Percentiles rank a stretch among this genome's conserved stretches.
These are phyloP conservation scores for Cnemophilus loriae DNA, from an alignment of 2,113 vertebrate species.

Conservation along the genomic window DNA sequence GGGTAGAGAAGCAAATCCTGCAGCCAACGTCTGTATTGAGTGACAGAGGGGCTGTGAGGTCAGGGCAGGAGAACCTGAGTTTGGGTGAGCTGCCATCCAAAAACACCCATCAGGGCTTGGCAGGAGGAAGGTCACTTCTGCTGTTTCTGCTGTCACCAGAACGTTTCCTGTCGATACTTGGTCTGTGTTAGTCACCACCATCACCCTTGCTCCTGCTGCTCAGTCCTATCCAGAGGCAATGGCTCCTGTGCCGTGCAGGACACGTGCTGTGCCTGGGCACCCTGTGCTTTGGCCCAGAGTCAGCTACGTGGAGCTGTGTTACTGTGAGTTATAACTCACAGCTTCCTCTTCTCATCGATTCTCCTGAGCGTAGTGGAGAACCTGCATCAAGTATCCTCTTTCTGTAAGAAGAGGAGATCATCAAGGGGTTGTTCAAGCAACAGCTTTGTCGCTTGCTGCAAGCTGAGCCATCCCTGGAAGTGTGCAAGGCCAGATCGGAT, in stretches of 20 bases:
- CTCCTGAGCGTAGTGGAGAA: background rate
- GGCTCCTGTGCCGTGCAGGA: fast-evolving
- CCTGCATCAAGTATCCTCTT: background rate
- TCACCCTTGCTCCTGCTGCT: background rate
- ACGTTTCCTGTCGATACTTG: fast-evolving
- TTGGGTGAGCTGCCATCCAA: background rate
- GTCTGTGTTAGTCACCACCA: background rate
- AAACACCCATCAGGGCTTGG: fast-evolving
- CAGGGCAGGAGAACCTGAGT: background rate
- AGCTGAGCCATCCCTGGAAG: background rate
- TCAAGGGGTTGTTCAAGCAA: background rate
- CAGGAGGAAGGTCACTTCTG: background rate
- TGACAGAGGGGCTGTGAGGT: background rate
- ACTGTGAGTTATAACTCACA: background rate
- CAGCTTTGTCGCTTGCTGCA: background rate
- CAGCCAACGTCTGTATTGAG: background rate
- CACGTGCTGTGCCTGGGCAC: background rate
- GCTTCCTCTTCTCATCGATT: background rate
- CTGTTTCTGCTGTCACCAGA: background rate
- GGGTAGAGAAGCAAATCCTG: background rate
- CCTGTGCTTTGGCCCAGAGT: background rate
- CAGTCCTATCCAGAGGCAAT: background rate
- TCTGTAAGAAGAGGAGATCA: background rate
- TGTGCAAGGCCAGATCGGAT: background rate
- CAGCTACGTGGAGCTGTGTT: fast-evolving